Conservation (phyloP, 2,797 vertebrate genomes). For the Tolypeutes matacus region DNA sequence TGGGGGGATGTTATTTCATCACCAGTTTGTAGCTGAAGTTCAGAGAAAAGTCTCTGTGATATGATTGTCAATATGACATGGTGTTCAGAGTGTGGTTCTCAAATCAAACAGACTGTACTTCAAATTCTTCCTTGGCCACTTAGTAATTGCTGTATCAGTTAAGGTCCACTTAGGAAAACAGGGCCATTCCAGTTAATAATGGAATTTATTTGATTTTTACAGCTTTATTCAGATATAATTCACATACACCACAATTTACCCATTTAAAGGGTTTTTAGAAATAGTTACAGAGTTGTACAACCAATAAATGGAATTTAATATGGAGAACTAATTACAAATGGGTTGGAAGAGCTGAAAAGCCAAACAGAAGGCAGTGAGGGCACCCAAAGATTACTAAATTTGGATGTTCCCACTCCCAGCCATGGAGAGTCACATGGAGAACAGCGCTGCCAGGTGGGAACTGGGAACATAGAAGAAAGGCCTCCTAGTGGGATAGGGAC, state of each 20-base stretch:
- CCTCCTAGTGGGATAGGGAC: background rate
- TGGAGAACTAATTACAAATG: background rate
- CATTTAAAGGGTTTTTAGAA: background rate
- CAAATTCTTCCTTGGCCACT: background rate
- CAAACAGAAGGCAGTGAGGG: background rate
- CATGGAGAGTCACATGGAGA: background rate
- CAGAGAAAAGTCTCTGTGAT: constrained; percentile 1
- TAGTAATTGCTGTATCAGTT: background rate
- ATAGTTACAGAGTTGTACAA: background rate
- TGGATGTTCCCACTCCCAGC: background rate
- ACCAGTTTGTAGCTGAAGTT: background rate
- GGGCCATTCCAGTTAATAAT: background rate
- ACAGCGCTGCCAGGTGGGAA: background rate
- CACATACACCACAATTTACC: background rate
- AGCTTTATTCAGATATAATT: background rate
- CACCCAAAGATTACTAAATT: background rate
- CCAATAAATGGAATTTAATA: background rate
- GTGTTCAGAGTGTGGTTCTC: background rate
- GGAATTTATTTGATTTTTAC: background rate
- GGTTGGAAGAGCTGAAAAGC: background rate
- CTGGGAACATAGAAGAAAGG: background rate
- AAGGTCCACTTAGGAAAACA: background rate
- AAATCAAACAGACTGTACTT: background rate
- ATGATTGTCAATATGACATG: background rate
- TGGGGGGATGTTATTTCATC: background rate